phyloP scores from a whole-genome alignment of 2,113 vertebrate genomes.

The Otis tarda region DNA sequence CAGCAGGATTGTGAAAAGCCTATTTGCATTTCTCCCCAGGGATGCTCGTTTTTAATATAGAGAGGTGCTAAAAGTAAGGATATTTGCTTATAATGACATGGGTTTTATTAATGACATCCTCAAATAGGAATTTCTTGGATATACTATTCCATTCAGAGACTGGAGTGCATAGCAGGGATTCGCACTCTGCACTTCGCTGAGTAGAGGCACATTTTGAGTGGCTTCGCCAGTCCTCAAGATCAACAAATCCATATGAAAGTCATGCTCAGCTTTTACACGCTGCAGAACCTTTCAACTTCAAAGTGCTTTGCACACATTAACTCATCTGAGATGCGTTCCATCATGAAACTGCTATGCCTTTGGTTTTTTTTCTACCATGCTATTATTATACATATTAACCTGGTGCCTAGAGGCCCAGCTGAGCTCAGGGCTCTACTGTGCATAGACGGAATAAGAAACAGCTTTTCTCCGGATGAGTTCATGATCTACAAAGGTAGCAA shows the following conservation, averaged over 20 bases:
- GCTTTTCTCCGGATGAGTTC: not conserved
- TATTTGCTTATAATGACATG: constrained; percentile 14
- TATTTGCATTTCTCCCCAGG: constrained; percentile 44
- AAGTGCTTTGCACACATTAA: constrained; percentile 39
- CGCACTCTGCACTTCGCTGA: not conserved
- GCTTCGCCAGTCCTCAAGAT: not conserved
- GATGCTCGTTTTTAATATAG: constrained; percentile 28
- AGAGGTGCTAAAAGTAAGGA: constrained; percentile 33
- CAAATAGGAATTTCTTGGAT: constrained; percentile 23
- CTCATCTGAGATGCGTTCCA: constrained; percentile 15
- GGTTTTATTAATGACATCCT: constrained; percentile 28
- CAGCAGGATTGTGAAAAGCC: constrained; percentile 26
- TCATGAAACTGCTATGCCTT: constrained; percentile 57
- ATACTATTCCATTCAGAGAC: not conserved
- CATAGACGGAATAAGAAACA: not conserved
- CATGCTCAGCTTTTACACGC: constrained; percentile 4
- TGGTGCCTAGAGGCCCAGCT: constrained; percentile 1
- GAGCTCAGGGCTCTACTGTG: constrained; percentile 29
- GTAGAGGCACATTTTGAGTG: not conserved
- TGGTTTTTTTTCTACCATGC: not conserved
- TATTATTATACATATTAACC: constrained; percentile 49
- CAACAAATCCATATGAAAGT: constrained; percentile 43
- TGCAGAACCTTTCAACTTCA: constrained; percentile 41
- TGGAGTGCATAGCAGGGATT: not conserved
- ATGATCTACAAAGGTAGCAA: not conserved